Evolutionary conservation across 2,888 invertebrate species (phyloP), one percentile per base, ranked within the genome.

Genomic region (Tridacna gigas): DNA sequence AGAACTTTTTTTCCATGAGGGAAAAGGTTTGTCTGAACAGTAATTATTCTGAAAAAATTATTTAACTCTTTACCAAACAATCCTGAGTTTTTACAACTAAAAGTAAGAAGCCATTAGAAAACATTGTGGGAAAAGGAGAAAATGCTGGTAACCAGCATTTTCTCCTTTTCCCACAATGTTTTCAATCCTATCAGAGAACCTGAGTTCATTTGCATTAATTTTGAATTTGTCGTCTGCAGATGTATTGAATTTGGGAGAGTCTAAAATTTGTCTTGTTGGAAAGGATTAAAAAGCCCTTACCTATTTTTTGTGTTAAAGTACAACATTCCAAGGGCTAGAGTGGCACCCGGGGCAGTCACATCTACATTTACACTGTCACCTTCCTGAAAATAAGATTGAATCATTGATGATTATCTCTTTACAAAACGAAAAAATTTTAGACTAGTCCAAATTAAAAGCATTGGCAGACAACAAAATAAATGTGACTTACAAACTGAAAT

Each of bases 321-420:
- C 96, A 99, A 97, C 91, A 99, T 96, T 0, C 99, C 99, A 5
- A 99, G 95, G 0, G 99, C 99, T 51, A 99, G 95, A 0, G 98
- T 98, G 0, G 99, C 99, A 0, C 99, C 99, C 0, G 99, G 98
- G 0, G 98, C 97, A 0, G 99, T 99, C 74, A 99, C 98, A 95
- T 99, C 98, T 82, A 98, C 97, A 95, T 99, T 99, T 71, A 98
- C 97, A 0, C 96, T 96, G 83, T 97, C 97, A 0, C 98, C 98
- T 95, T 99, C 98, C 92, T 93, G 89, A 1, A 82, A 77, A 71
- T 63, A 63, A 22, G 18, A 37, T 37, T 37, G 37, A 4, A 2
- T 7, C 37, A 37, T 37, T 7, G 7, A 37, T 37, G 37, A 37
- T 37, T 37, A 37, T 4, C 37, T 7, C 37, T 4, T 37, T 37